Percentiles rank a stretch among this genome's conserved stretches.
Evolutionary conservation across 2,113 vertebrate genomes (phyloP).

Genomic region (Seriola dumerili): DNA sequence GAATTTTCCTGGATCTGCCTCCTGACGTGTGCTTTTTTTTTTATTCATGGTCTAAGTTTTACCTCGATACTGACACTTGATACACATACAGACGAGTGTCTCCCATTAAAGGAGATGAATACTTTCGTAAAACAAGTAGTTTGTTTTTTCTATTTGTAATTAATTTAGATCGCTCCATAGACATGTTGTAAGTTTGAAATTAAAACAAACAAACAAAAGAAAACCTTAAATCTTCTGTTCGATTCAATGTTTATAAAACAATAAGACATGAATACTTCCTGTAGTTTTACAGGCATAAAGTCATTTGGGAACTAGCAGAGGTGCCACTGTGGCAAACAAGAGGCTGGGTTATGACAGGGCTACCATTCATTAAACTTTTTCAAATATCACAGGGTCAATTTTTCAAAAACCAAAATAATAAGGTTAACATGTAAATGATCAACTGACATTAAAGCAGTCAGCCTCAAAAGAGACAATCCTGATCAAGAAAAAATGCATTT

Average conservation of each 20-base stretch:
- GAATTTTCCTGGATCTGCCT: not conserved
- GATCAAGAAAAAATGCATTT: not conserved
- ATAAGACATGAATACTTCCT: not conserved
- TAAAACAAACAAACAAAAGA: no score
- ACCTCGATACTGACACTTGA: not conserved
- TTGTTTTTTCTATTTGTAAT: no score
- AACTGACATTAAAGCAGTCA: not conserved
- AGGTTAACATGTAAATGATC: not conserved
- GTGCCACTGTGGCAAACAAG: not conserved
- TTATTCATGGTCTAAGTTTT: no score
- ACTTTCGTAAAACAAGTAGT: not conserved
- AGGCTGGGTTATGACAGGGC: not conserved
- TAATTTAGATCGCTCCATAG: no score
- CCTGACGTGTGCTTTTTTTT: not conserved
- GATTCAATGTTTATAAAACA: not conserved
- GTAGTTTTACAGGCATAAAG: not conserved
- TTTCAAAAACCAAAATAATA: not conserved
- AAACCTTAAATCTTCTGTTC: not conserved
- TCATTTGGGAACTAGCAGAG: not conserved
- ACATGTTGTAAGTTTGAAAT: not conserved
- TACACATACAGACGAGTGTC: not conserved
- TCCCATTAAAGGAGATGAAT: not conserved
- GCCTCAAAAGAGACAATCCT: not conserved
- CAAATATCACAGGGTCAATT: not conserved
- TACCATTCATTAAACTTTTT: not conserved